These are phyloP conservation scores for Grus americana DNA, from an alignment of 2,113 vertebrate species.

Conservation along the genomic window DNA sequence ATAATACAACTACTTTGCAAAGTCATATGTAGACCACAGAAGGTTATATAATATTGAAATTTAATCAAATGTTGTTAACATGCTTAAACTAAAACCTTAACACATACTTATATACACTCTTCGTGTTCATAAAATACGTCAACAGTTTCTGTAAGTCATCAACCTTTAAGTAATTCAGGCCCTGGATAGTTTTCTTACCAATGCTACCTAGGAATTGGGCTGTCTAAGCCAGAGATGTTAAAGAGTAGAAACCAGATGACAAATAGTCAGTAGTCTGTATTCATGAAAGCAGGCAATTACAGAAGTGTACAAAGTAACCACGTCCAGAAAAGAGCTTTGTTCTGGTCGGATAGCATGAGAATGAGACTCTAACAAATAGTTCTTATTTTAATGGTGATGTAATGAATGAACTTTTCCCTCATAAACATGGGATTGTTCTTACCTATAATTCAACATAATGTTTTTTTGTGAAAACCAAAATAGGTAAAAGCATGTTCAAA, in stretches of 20 bases:
- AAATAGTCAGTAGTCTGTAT: not conserved
- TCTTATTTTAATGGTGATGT: not conserved
- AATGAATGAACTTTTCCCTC: not conserved
- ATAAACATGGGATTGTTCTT: not conserved
- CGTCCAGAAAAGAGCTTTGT: not conserved
- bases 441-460: not conserved
- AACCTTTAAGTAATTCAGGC: not conserved
- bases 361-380: not conserved
- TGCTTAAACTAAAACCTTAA: not conserved
- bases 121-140: not conserved
- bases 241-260: not conserved
- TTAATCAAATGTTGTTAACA: not conserved
- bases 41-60: not conserved
- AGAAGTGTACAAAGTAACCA: not conserved
- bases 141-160: not conserved
- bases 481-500: not conserved
- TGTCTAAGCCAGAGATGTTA: not conserved
- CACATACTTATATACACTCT: not conserved
- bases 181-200: not conserved
- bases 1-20: not conserved
- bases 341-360: not conserved
- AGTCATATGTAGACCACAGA: not conserved
- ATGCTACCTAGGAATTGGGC: not conserved
- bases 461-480: not conserved
- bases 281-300: not conserved